These are phyloP conservation scores for Globodera ellingtonae DNA, from an alignment of 1,140 invertebrate genomes.

Conservation along the genomic window DNA sequence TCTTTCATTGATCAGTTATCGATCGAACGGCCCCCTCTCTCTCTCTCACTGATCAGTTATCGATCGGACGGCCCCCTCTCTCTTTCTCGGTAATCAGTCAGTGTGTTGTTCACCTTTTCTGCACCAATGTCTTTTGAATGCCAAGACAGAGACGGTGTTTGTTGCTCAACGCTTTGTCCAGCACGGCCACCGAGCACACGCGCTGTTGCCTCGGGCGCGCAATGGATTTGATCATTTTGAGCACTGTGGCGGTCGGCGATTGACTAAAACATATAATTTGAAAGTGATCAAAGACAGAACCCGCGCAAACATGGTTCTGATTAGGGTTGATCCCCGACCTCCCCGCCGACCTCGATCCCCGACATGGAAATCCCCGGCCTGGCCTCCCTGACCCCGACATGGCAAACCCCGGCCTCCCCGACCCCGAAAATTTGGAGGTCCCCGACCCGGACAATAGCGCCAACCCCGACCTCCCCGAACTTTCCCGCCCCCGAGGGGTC, in stretches of 20 bases:
- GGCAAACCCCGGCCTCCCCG: too few relatives aligned
- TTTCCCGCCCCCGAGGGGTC: too few relatives aligned
- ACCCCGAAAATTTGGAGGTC: too few relatives aligned
- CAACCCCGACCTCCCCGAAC: too few relatives aligned
- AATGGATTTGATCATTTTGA: slow-evolving; percentile 30
- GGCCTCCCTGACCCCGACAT: too few relatives aligned
- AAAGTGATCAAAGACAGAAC: background rate
- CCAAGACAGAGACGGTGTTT: slow-evolving; percentile 38
- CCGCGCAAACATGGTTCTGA: too few relatives aligned
- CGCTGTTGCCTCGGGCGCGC: slow-evolving; percentile 37
- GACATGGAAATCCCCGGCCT: too few relatives aligned
- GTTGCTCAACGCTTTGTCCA: slow-evolving; percentile 41
- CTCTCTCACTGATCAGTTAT: slow-evolving; percentile 1
- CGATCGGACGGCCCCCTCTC: background rate
- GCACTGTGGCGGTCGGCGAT: slow-evolving; percentile 4
- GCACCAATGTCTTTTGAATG: slow-evolving; percentile 30
- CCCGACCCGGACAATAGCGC: too few relatives aligned
- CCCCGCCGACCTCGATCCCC: too few relatives aligned
- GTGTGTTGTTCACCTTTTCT: slow-evolving; percentile 30
- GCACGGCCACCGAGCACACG: slow-evolving; percentile 31
- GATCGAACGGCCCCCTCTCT: too few relatives aligned
- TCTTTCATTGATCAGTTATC: too few relatives aligned
- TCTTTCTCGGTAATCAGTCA: background rate
- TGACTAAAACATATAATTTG: background rate
- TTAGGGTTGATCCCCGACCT: background rate